Base-by-base conservation (phyloP, 1,140 invertebrate species). In the Choristoneura fumiferana region DNA sequence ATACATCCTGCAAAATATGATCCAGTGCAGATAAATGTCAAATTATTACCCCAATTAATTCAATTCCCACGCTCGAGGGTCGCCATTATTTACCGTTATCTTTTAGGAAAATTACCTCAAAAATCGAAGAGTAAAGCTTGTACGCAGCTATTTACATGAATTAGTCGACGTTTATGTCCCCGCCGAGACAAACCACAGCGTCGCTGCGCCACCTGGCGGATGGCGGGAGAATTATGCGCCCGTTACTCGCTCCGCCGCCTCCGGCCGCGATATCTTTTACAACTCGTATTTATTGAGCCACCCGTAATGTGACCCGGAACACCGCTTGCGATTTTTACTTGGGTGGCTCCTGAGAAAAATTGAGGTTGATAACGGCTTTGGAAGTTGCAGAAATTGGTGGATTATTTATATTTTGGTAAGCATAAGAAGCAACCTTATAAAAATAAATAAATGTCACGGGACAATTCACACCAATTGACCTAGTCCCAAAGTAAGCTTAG, bases 121-220 rank as follows among this genome's bases (percentile, higher is more conserved):
- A 80, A 78, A 81, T 73, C 69, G 78, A 77, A 70, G 63, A 69
- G 57, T 65, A 70, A 69, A 67, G 59, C 62, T 49, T 49, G 65
- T 72, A 69, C 63, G 63, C 40, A 76, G 78, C 80, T 81, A 87
- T 79, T 84, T 83, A 80, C 76, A 81, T 84, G 78, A 83, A 84
- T 84, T 84, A 84, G 73, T 62, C 70, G 80, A 84, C 84, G 77
- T 84, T 86, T 81, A 86, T 84, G 78, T 71, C 69, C 74, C 73
- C 75, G 69, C 63, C 67, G 83, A 84, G 81, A 86, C 79, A 79
- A 78, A 79, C 81, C 79, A 58, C 78, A 81, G 76, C 69, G 74
- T 69, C 74, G 67, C 66, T 58, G 63, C 72, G 74, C 74, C 84
- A 84, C 84, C 84, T 87, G 84, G 78, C 64, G 67, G 75, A 29